Percentiles rank a stretch among this genome's conserved stretches.
Conservation (phyloP, 2,797 vertebrate genomes). For the Cichlasoma orientale region DNA sequence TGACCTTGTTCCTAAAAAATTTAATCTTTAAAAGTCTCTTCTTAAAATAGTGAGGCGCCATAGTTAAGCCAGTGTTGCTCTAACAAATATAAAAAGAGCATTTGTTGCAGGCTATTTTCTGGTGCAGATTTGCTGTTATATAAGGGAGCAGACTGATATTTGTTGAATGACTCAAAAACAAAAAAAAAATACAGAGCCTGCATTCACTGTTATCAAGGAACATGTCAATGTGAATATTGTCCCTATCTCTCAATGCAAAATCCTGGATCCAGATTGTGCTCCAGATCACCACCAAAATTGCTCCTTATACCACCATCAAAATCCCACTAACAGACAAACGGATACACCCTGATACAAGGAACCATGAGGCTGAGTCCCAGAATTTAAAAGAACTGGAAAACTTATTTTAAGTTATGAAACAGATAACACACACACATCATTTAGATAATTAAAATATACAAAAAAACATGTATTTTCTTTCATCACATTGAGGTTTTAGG, state of each 20-base stretch:
- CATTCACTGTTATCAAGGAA: not conserved
- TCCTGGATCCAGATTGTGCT: no score
- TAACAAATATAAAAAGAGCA: not conserved
- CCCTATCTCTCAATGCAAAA: no score
- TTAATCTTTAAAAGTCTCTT: not conserved
- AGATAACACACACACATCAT: not conserved
- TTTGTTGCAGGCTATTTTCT: not conserved
- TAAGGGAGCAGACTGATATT: slow-evolving; percentile 1
- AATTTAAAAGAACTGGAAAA: not conserved
- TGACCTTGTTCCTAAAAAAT: not conserved
- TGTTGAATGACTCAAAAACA: slow-evolving; percentile 20
- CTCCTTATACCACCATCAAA: no score
- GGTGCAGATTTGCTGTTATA: slow-evolving; percentile 4
- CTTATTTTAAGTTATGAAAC: not conserved
- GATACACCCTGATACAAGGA: accelerated
- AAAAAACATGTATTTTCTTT: not conserved
- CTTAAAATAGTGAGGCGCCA: not conserved
- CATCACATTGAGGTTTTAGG: not conserved
- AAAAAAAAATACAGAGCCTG: not conserved
- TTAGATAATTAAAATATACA: not conserved
- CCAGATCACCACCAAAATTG: no score
- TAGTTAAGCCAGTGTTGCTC: not conserved
- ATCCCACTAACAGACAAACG: no score
- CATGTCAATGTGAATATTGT: not conserved
- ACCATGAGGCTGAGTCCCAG: not conserved